phyloP scores from a whole-genome alignment of 2,113 vertebrate genomes.

The Dromas ardeola region DNA sequence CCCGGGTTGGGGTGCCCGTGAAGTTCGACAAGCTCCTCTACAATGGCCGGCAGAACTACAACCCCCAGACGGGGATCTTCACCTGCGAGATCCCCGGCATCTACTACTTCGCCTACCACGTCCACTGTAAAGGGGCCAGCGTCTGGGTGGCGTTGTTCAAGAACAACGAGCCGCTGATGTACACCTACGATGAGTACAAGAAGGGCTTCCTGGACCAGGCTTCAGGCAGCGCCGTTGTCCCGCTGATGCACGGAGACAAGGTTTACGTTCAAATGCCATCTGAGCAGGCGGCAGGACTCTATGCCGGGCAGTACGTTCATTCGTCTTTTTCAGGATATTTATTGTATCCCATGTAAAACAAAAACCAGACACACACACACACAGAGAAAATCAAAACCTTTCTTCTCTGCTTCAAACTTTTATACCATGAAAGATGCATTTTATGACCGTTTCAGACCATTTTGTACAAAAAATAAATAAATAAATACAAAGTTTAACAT shows the following conservation, averaged over 20 bases:
- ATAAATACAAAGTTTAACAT: constrained; percentile 47
- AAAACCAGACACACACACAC: not conserved
- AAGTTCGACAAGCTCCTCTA: constrained; percentile 95
- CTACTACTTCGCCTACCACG: constrained; percentile 96
- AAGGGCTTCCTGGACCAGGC: constrained; percentile 97
- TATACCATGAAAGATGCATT: constrained; percentile 71
- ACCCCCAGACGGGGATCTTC: constrained; percentile 91
- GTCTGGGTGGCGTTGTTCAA: constrained; percentile 96
- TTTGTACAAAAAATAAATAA: constrained; percentile 64
- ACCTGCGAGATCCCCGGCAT: constrained; percentile 92
- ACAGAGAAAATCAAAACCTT: constrained; percentile 8
- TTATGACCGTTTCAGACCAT: constrained; percentile 70
- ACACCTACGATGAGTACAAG: constrained; percentile 96
- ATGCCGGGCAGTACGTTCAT: constrained; percentile 94
- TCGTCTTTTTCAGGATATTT: constrained; percentile 97
- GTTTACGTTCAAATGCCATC: constrained; percentile 95
- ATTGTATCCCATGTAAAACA: constrained; percentile 91
- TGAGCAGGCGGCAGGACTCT: constrained; percentile 95
- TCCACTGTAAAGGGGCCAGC: constrained; percentile 95
- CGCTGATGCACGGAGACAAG: constrained; percentile 85
- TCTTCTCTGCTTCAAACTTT: constrained; percentile 66
- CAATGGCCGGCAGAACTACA: constrained; percentile 95
- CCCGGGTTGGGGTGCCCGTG: constrained; percentile 88
- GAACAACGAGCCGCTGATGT: constrained; percentile 96
- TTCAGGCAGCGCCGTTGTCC: constrained; percentile 92